A percentile compares a stretch with the other conserved stretches of the same genome.
phyloP scores from a whole-genome alignment of 64 coral and sea anemone genomes.

The Actinia equina region DNA sequence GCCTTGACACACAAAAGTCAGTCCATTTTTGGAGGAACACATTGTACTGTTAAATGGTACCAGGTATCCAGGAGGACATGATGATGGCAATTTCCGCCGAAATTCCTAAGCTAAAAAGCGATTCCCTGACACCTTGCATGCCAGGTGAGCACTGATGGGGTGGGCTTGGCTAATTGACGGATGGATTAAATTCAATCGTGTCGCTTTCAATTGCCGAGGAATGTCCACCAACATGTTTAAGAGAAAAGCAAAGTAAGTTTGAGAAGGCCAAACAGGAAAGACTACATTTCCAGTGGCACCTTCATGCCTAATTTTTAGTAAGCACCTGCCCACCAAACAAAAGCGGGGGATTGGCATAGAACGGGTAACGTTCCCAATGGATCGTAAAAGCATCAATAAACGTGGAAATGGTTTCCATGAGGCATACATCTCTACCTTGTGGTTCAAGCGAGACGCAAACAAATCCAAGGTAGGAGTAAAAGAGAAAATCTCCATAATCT shows the following conservation, averaged over 20 bases:
- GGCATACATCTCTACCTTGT: background rate
- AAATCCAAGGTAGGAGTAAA: background rate
- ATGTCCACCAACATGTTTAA: constrained; percentile 27
- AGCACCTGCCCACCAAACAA: background rate
- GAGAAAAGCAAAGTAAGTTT: constrained; percentile 33
- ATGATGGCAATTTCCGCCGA: constrained; percentile 17
- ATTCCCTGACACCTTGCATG: constrained; percentile 32
- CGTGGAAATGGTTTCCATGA: constrained; percentile 9
- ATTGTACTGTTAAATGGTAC: constrained; percentile 40
- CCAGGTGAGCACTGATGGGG: background rate
- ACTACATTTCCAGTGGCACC: constrained; percentile 30
- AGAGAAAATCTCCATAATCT: background rate
- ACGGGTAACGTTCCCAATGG: background rate
- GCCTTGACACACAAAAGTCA: constrained; percentile 38
- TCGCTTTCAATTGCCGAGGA: constrained; percentile 10
- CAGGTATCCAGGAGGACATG: constrained; percentile 18
- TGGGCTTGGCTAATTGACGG: too few species aligned
- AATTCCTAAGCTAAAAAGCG: constrained; percentile 25
- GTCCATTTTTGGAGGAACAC: constrained; percentile 36
- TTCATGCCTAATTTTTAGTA: constrained; percentile 29
- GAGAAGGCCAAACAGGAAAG: constrained; percentile 42
- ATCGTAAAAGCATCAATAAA: constrained; percentile 26
- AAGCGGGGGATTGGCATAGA: background rate
- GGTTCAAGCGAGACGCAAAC: constrained; percentile 14
- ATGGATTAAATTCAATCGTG: background rate